Conservation (phyloP, 2,113 vertebrate species). For the Pantherophis guttatus region DNA sequence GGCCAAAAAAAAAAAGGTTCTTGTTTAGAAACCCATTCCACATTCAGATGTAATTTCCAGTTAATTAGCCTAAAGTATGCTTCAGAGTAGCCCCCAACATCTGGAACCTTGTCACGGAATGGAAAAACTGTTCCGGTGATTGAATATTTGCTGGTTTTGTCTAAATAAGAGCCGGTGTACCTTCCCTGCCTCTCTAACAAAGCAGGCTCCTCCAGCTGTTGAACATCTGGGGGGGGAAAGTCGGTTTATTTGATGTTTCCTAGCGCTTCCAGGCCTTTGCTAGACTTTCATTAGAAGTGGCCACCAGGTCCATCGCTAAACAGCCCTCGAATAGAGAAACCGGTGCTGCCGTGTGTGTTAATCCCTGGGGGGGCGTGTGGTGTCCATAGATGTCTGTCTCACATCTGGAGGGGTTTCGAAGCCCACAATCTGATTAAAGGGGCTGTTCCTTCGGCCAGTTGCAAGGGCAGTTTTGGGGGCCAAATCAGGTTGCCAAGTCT, state of each 20-base stretch:
- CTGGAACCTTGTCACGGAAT: background rate
- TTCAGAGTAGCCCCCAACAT: background rate
- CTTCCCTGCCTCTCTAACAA: background rate
- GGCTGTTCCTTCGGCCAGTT: background rate
- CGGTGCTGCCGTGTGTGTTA: background rate
- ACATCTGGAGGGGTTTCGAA: background rate
- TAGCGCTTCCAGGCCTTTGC: background rate
- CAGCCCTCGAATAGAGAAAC: background rate
- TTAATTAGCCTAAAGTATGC: background rate
- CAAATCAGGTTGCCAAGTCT: background rate
- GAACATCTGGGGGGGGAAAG: background rate
- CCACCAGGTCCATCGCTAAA: background rate
- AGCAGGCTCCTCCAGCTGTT: background rate
- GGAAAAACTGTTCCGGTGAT: background rate
- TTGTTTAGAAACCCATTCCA: background rate
- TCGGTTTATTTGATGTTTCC: background rate
- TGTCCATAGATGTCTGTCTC: background rate
- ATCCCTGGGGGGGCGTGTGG: background rate
- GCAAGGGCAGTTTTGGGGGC: background rate
- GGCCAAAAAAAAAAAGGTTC: background rate
- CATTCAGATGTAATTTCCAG: background rate
- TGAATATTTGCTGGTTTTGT: background rate
- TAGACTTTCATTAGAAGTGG: background rate
- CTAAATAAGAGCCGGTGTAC: background rate
- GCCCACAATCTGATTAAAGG: background rate